Base-by-base conservation (phyloP, 1,140 invertebrate species). In the Drosophila neocordata region DNA sequence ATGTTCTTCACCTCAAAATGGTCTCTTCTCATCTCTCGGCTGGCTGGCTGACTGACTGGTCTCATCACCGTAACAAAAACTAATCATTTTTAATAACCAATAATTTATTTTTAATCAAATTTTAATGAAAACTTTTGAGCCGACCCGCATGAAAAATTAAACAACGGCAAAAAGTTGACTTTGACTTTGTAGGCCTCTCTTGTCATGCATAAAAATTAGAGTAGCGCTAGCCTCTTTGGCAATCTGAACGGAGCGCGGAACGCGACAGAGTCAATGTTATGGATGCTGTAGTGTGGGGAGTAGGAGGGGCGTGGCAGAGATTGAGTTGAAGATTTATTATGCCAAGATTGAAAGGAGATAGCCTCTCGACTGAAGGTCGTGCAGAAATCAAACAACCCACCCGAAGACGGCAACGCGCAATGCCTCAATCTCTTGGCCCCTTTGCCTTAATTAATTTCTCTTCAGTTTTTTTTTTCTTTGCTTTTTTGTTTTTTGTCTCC, bases 51-150 rank as follows among this genome's bases (percentile, higher is more conserved):
- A n/a, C n/a, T n/a, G n/a, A n/a, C n/a, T n/a, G n/a, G n/a, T n/a
- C n/a, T n/a, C n/a, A n/a, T n/a, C n/a, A 61, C 38, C 63, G 67
- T 53, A 73, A 77, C 57, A 65, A 57, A 87, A 87, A 87, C 83
- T 88, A 88, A 88, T 87, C 83, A 89, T 87, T 87, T 88, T 87
- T 89, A 87, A 87, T 87, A 87, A 87, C 83, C 79, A 87, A 87
- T 87, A 87, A 87, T 87, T 88, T 87, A 88, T 79, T 87, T 87
- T 83, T 87, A 88, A 87, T 87, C 79, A 87, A 87, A 87, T 75
- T 88, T 87, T 87, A 87, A 87, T 87, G 82, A 88, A 87, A 87
- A 83, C 71, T 82, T 31, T 61, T 75, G 15, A 20, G 68, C 73
- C 73, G 71, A 72, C 72, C 72, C 72, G 65, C 73, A 85, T 67